Evolutionary conservation across 2,113 vertebrate species (phyloP).

Genomic region (Psittacara wagleri): DNA sequence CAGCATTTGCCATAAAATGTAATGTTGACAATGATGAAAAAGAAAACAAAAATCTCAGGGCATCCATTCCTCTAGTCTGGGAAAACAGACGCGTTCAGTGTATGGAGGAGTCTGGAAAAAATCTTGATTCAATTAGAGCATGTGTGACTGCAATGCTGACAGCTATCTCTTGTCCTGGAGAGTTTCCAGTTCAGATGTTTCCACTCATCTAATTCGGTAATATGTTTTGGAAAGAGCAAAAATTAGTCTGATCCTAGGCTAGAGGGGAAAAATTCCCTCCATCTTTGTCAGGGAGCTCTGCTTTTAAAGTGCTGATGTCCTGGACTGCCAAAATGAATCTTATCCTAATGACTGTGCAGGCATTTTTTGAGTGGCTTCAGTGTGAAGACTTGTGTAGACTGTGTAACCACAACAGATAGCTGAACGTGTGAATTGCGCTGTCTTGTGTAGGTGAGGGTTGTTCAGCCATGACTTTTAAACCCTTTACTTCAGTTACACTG

Average conservation of each 20-base stretch:
- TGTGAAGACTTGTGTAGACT: not conserved
- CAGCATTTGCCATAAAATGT: not conserved
- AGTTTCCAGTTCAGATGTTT: not conserved
- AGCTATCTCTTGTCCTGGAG: not conserved
- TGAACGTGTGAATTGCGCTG: not conserved
- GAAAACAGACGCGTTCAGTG: not conserved
- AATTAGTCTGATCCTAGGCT: not conserved
- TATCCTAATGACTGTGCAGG: not conserved
- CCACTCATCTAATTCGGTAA: not conserved
- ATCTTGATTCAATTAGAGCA: not conserved
- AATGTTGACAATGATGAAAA: not conserved
- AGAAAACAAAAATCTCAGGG: not conserved
- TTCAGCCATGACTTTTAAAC: not conserved
- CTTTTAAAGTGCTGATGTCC: not conserved
- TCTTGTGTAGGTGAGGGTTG: not conserved
- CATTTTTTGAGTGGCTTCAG: fast-evolving
- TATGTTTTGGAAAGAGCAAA: not conserved
- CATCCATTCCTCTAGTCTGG: not conserved
- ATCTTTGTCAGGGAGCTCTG: not conserved
- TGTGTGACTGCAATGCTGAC: not conserved
- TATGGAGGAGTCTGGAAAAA: not conserved
- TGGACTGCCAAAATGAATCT: too few relatives aligned
- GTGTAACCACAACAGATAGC: not conserved
- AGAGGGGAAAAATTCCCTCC: not conserved
- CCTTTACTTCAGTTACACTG: not conserved